Evolutionary conservation across 2,888 invertebrate genomes (phyloP), one percentile per base, ranked within the genome.

Genomic region (Entomobrya multifasciata): DNA sequence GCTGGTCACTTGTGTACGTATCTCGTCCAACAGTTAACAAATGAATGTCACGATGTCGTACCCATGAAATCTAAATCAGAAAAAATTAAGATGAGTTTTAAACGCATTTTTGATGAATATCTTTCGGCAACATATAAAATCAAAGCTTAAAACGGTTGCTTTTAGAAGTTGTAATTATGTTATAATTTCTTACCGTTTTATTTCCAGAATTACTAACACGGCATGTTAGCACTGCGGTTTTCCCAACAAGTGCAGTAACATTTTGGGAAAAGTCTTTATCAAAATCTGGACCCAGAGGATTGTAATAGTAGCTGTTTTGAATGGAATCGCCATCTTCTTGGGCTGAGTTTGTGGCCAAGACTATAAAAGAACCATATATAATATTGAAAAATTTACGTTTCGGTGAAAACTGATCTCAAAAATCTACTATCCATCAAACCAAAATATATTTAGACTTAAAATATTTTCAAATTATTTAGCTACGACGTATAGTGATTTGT

Each of bases 1-100:
- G 94, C 93, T 96, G 96, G 93, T 97, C 97, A 17, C 96, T 96
- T 60, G 97, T 97, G 92, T 97, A 96, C 13, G 96, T 96, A 91
- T 95, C 95, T 88, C 95, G 94, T 67, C 95, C 95, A 47, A 95
- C 95, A 1, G 96, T 96, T 88, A 96, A 93, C 89, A 96, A 93
- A 92, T 96, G 96, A 86, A 96, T 94, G 92, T 96, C 96, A 90
- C 95, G 93, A 92, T 96, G 96, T 87, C 96, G 93, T 83, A 96
- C 95, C 96, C 96, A 96, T 44, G 95, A 95, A 87, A 96, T 95
- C 95, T 96, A 92, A 0, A 93, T 92, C 80, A 17, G 76, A 36
- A 27, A n/a, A 76, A 17, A 25, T 11, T n/a, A n/a, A n/a, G n/a
- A n/a, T n/a, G n/a, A n/a, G n/a, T n/a, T n/a, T n/a, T n/a, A n/a